These are phyloP conservation scores for Litoditis marina DNA, from an alignment of 2,888 invertebrate species.

Conservation along the genomic window DNA sequence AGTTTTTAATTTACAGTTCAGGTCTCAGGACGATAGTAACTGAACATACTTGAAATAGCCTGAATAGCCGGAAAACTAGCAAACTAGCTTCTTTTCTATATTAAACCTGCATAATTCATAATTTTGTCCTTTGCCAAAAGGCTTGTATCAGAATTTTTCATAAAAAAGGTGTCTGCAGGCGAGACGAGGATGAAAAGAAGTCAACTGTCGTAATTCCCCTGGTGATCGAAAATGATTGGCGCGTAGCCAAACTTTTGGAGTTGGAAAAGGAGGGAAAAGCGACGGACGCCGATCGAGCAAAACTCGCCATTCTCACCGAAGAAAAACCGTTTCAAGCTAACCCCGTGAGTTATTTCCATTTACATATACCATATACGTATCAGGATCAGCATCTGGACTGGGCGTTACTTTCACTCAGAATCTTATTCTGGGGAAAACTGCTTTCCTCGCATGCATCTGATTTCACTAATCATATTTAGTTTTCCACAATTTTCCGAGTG, in stretches of 20 bases:
- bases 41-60: no score
- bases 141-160: slow-evolving; percentile 4
- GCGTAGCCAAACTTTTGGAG: slow-evolving; percentile 39
- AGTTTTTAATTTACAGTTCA: not conserved
- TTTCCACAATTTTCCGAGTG: no score
- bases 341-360: not conserved
- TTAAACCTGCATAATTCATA: no score
- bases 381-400: no score
- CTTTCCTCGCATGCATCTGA: no score
- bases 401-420: no score
- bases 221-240: slow-evolving; percentile 45
- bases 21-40: no score
- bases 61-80: no score
- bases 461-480: no score
- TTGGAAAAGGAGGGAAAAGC: slow-evolving; percentile 43
- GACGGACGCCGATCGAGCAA: slow-evolving; percentile 41
- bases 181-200: slow-evolving; percentile 32
- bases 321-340: slow-evolving; percentile 12
- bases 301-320: slow-evolving; percentile 33
- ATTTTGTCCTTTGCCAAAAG: no score
- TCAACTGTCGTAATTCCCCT: slow-evolving; percentile 40
- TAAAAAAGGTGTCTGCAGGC: slow-evolving; percentile 23
- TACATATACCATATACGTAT: not conserved
- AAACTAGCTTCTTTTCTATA: no score
- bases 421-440: not conserved